These are phyloP conservation scores for Scaptomyza polygonia DNA, from an alignment of 2,888 invertebrate species.

Conservation along the genomic window DNA sequence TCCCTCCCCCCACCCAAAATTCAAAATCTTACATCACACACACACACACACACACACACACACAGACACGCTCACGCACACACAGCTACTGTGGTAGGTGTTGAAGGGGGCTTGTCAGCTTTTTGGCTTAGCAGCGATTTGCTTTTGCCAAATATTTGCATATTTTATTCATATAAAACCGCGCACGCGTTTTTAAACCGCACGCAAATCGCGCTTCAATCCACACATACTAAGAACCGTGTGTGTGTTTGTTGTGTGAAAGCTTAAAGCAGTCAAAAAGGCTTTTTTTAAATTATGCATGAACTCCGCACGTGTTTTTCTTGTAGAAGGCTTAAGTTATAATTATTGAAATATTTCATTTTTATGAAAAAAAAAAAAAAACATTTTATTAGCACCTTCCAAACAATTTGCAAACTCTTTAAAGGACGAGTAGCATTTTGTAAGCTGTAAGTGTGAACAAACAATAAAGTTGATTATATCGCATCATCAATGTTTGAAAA, in stretches of 20 bases:
- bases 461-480: conserved; percentile 18
- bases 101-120: conserved; percentile 39
- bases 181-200: conserved; percentile 48
- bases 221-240: too few relatives aligned
- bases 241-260: background rate
- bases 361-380: too few relatives aligned
- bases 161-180: conserved; percentile 59
- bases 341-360: background rate
- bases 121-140: conserved; percentile 43
- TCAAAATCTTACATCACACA: conserved; percentile 28
- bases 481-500: background rate
- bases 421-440: background rate
- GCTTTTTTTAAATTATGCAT: background rate
- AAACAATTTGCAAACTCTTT: background rate
- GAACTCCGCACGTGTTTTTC: too few relatives aligned
- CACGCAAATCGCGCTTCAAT: conserved; percentile 51
- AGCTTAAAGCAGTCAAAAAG: background rate
- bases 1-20: too few relatives aligned
- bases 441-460: conserved; percentile 5
- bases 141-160: conserved; percentile 59
- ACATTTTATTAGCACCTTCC: background rate
- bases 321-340: background rate
- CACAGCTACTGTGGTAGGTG: background rate
- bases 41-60: conserved; percentile 9
- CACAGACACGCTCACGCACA: background rate